Base-by-base conservation (phyloP, 2,888 invertebrate species). In the Cantharis flavilabris region DNA sequence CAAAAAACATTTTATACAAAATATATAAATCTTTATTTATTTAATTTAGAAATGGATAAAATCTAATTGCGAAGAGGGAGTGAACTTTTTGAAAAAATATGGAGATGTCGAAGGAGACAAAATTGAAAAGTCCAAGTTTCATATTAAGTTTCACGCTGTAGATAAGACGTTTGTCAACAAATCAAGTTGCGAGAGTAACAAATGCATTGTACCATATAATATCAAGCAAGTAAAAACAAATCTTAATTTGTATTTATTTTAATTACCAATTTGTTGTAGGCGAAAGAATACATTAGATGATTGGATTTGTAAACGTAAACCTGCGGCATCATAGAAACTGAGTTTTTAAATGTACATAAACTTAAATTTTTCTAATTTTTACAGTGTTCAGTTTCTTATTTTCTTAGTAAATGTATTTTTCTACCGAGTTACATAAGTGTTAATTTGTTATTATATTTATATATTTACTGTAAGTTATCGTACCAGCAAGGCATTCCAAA, bases 121-220 rank as follows among this genome's bases (percentile, higher is more conserved):
- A 26, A 62, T 23, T 23, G 13, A 14, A 18, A 73, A 70, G 10
- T 16, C 16, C 7, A 70, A 28, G 9, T 75, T 70, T 13, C 30
- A 10, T 3, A 16, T 75, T 28, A 71, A 75, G 62, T 75, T 67
- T 65, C 75, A 75, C 16, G 13, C 75, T 4, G 75, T 75, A 23
- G 28, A 75, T 26, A 75, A 49, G 20, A 14, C 49, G 9, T 70
- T 14, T 65, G 67, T 75, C 14, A 71, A 75, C n/a, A 70, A 63
- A 13, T 63, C 70, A 9, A 18, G n/a, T 5, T 65, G 23, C 16
- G 65, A 65, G 11, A 26, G 49, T 67, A 9, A 71, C 13, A 49
- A 67, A 49, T 71, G 71, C 9, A 75, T 75, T 23, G 26, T 16
- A 49, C 64, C 18, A 5, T 20, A 65, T 7, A 49, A 26, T 16